Evolutionary conservation across 2,113 vertebrate genomes (phyloP), one percentile per base, ranked within the genome.

Genomic region (Penelope pileata): DNA sequence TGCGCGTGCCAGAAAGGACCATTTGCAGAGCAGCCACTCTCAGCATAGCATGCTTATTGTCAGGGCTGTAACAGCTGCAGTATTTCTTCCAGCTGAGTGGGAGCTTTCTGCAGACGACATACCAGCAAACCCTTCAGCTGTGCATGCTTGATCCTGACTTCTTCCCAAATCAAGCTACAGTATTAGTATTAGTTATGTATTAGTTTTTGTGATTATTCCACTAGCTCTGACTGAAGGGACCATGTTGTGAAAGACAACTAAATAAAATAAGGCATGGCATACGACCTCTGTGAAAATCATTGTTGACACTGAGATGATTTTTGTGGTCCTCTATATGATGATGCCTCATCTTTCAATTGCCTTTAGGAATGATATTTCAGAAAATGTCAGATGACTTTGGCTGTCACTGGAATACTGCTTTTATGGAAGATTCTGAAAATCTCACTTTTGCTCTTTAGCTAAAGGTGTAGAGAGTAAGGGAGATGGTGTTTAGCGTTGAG

Each of bases 281-380:
- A 43, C 7, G 12, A 43, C 5, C 4, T 72, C 27, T 72, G 5
- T 53, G 23, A 40, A 79, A 38, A 5, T 40, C 11, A 4, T 12
- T 66, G 63, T 83, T 76, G 5, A 10, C 5, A 19, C 6, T 36
- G 32, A 88, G 12, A 40, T 59, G 23, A 67, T 2, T 48, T 88
- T 66, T 53, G 8, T 63, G 16, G 5, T 81, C 7, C 4, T 59
- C 14, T 54, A 3, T 0, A 0, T 53, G 16, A 32, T 40, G 7
- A 32, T 54, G 8, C n/a, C n/a, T 79, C 1, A 26, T 27, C 34
- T 83, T 83, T 83, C n/a, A n/a, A 19, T 42, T n/a, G 38, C 26
- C 51, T 70, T 83, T 63, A 40, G 11, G 34, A 91, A 54, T 23
- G 13, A 6, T 47, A 40, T 40, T 53, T 60, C 29, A 34, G 29